These are phyloP conservation scores for Kobus ellipsiprymnus DNA, from an alignment of 2,113 vertebrate species.

Conservation along the genomic window DNA sequence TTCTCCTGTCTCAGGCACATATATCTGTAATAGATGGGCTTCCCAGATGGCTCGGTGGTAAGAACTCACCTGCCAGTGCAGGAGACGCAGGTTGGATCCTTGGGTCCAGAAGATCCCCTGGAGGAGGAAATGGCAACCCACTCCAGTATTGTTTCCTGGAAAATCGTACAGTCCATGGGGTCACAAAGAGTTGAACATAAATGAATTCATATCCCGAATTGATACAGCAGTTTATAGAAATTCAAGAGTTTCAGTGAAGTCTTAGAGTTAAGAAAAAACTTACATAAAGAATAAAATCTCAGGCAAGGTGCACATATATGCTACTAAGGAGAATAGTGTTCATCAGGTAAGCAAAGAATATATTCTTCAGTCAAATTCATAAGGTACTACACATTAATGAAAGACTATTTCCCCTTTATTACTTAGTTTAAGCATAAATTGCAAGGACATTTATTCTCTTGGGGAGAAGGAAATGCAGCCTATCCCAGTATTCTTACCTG, in stretches of 20 bases:
- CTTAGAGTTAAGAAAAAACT: background rate
- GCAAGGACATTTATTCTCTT: background rate
- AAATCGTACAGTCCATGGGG: background rate
- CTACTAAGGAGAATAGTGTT: background rate
- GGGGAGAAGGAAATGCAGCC: background rate
- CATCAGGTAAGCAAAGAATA: background rate
- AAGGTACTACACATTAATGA: background rate
- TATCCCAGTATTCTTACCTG: background rate
- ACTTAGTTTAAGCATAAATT: background rate
- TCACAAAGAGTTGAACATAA: background rate
- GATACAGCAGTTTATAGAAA: background rate
- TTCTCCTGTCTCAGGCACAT: background rate
- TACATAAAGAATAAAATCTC: background rate
- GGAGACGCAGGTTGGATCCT: background rate
- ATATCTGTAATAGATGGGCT: background rate
- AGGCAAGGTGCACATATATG: background rate
- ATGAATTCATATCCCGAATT: background rate
- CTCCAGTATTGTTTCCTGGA: background rate
- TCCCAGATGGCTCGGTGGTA: background rate
- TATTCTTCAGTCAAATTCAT: background rate
- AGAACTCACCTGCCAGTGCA: background rate
- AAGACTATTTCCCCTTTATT: background rate
- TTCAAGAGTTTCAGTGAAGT: background rate
- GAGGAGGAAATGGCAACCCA: background rate
- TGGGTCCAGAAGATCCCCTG: background rate